Base-by-base conservation (phyloP, 2,888 invertebrate species). In the Himalopsyche tibetana region DNA sequence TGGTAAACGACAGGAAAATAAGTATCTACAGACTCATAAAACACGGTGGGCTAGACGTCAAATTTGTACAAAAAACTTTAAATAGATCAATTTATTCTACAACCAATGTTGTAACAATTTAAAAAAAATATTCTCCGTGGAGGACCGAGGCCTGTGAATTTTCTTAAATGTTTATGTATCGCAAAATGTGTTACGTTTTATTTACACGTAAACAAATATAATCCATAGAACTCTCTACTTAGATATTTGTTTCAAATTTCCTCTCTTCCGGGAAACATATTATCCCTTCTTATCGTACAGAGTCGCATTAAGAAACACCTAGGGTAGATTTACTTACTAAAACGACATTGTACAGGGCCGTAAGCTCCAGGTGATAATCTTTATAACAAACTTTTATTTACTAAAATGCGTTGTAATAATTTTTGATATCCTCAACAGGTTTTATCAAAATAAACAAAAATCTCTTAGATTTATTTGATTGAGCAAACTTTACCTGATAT, bases 221-320 rank as follows among this genome's bases (percentile, higher is more conserved):
- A 74, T 74, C 74, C 74, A 74, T 74, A 38, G 74, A 74, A 74
- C 74, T 74, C 74, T 74, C 74, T 28, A 74, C 74, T 74, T 74
- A 74, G 38, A 74, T 74, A 74, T 74, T 74, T 74, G 74, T 74
- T 74, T 74, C 74, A 38, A 74, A 74, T 74, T 74, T 74, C 36
- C 38, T 74, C 74, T 36, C 74, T 74, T 74, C 74, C 74, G 74
- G 74, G 74, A 74, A 74, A 74, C 74, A 74, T 74, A 74, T 74
- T 74, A 74, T 74, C 74, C 74, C 15, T 9, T 74, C 74, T 74
- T 74, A 74, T 36, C 74, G 36, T 74, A 74, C 74, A 74, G 74
- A 38, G 74, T 36, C 74, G 74, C 74, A 74, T 74, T 74, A 74
- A 15, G 74, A 36, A 74, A 74, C 74, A 74, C 74, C 74, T 74